These are phyloP conservation scores for Tolmerus cingulatus DNA, from an alignment of 2,888 invertebrate genomes.

Conservation along the genomic window DNA sequence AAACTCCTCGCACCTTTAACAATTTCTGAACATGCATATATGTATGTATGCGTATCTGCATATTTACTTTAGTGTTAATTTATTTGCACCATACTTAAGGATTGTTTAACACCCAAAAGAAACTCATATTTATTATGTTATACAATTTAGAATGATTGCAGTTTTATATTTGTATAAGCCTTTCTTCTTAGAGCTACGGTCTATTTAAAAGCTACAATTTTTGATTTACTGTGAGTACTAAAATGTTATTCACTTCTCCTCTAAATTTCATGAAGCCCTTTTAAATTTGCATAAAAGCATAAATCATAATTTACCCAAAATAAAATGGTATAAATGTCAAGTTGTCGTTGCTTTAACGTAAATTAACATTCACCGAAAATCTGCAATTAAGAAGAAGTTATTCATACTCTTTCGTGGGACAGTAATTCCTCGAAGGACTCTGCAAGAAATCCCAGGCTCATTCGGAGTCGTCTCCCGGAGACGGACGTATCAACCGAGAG, in stretches of 20 bases:
- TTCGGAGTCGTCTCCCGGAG: neutral
- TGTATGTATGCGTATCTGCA: too few relatives aligned
- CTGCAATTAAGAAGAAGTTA: neutral
- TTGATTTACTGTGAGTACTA: neutral
- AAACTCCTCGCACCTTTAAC: neutral
- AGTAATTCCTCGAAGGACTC: neutral
- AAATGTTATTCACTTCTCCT: neutral
- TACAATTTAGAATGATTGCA: neutral
- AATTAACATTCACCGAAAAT: neutral
- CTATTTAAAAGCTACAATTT: neutral
- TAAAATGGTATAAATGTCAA: neutral
- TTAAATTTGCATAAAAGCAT: neutral
- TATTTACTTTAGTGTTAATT: too few relatives aligned
- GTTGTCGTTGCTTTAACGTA: neutral
- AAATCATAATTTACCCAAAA: neutral
- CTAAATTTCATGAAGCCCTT: neutral
- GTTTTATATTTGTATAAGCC: neutral
- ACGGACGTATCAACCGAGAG: neutral
- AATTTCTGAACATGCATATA: neutral
- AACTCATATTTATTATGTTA: neutral
- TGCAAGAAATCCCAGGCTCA: neutral
- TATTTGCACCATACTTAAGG: too few relatives aligned
- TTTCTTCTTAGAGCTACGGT: neutral
- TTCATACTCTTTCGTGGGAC: neutral
- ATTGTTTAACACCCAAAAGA: too few relatives aligned